Conservation (phyloP, 2,797 vertebrate species). For the Macropus fuliginosus region DNA sequence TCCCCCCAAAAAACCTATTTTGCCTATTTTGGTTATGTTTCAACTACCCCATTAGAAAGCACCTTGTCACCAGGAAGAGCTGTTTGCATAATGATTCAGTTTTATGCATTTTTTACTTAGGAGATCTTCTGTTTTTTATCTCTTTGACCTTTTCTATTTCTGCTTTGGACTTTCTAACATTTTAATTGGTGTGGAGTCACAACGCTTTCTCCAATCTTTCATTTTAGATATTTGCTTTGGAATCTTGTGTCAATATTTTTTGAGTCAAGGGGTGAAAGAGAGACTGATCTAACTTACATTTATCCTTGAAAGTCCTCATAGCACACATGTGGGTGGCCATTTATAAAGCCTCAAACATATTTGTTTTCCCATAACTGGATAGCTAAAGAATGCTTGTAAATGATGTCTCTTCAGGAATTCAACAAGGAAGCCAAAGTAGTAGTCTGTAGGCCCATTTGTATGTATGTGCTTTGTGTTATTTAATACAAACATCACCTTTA, state of each 20-base stretch:
- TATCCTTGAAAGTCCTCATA: background rate
- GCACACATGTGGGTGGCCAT: background rate
- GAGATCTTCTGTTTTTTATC: background rate
- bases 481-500: background rate
- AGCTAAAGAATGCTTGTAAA: background rate
- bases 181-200: background rate
- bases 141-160: background rate
- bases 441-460: background rate
- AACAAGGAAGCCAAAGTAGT: no score
- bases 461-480: background rate
- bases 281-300: background rate
- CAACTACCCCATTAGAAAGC: background rate
- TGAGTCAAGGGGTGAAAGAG: background rate
- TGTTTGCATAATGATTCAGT: background rate
- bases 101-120: background rate
- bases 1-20: background rate
- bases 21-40: background rate
- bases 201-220: background rate
- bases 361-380: background rate
- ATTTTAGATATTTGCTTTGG: background rate
- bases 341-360: background rate
- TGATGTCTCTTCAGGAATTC: background rate
- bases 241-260: background rate
- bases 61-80: background rate
- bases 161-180: background rate